Base-by-base conservation (phyloP, 1,140 invertebrate species). In the Luehdorfia chinensis region DNA sequence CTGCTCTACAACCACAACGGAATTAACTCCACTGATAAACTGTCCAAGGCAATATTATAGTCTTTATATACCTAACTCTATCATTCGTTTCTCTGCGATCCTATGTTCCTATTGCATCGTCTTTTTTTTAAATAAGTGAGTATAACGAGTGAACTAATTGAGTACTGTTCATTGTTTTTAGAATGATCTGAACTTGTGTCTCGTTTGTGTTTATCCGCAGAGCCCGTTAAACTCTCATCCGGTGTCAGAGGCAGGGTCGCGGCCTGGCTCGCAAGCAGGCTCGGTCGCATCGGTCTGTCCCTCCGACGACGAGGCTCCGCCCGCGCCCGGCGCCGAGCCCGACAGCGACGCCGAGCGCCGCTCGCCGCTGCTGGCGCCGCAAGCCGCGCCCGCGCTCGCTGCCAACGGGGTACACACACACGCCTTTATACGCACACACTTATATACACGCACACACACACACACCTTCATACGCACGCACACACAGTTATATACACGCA, bases 341-440 rank as follows among this genome's bases (percentile, higher is more conserved):
- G 94, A 95, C 63, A 95, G 93, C 61, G 94, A 95, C 75, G 92
- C 92, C 14, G 94, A 95, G 72, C 92, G 94, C 63, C 75, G 94
- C 12, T 95, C 94, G 19, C 94, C 94, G 2, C 75, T 95, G 2
- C 84, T 95, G 9, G 19, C 33, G 1, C 2, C 9, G 1, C 21
- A 25, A 9, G 19, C 18, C 3, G 90, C 91, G 25, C 88, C 89
- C 1, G 74, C 75, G 9, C 77, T 79, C 1, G 78, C 83, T 8
- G 36, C 14, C 32, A 90, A 87, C 6, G 75, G 72, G 56, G 89
- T 79, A 21, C 19, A 6, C 6, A 21, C 6, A 6, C 19, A 6
- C 2, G n/a, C n/a, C n/a, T n/a, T n/a, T n/a, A 21, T 21, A 21
- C 19, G 19, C 19, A 21, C 19, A 3, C 19, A 21, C 6, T 13